Percentiles rank a stretch among this genome's conserved stretches.
Conservation (phyloP, 2,113 vertebrate species). For the Gymnocephalus cernua region DNA sequence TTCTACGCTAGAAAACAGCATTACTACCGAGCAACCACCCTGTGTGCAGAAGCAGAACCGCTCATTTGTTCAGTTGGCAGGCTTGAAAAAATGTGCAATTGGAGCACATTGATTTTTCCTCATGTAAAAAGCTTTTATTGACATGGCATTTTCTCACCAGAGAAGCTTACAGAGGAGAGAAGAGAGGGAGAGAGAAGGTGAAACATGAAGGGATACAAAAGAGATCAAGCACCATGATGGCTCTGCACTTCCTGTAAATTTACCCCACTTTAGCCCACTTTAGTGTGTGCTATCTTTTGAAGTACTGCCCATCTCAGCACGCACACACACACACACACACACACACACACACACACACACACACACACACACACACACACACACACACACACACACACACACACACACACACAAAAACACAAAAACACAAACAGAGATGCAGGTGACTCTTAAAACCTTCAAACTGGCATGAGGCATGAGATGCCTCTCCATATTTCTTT, state of each 20-base stretch:
- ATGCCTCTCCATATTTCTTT: not conserved
- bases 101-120: constrained; percentile 73
- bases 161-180: constrained; percentile 66
- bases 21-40: not conserved
- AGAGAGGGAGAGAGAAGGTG: constrained; percentile 31
- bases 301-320: not conserved
- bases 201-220: constrained; percentile 49
- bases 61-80: constrained; percentile 32
- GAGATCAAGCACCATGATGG: constrained; percentile 10
- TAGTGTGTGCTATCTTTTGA: constrained; percentile 32
- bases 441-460: constrained; percentile 16
- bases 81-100: constrained; percentile 58
- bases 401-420: not conserved
- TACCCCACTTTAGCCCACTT: constrained; percentile 58
- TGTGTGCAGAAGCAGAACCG: not conserved
- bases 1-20: not conserved
- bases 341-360: not conserved
- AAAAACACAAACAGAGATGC: too few relatives aligned
- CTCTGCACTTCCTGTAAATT: constrained; percentile 41
- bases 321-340: not conserved
- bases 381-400: not conserved
- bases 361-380: not conserved
- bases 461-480: constrained; percentile 4
- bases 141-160: constrained; percentile 71
- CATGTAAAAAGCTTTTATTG: constrained; percentile 79